These are phyloP conservation scores for Elephas maximus DNA, from an alignment of 2,113 vertebrate genomes.

Conservation along the genomic window DNA sequence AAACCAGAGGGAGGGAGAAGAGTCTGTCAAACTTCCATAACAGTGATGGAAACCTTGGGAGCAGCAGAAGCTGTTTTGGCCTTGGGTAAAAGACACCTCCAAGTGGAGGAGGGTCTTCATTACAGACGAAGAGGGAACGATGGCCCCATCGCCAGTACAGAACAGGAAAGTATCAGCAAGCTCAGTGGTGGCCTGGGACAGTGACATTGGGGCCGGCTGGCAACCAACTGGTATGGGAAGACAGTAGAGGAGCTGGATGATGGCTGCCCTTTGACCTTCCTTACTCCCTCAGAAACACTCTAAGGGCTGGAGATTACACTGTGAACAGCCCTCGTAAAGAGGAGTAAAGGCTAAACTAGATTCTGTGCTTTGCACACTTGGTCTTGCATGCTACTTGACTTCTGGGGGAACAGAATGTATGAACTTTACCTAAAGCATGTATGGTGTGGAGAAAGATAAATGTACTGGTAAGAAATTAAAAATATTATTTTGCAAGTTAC, in stretches of 20 bases:
- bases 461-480: neutral
- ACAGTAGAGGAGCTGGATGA: fast-evolving
- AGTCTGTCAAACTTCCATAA: fast-evolving
- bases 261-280: too few relatives aligned
- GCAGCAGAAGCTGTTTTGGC: neutral
- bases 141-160: neutral
- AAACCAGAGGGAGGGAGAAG: neutral
- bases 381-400: too few relatives aligned
- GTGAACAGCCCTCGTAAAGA: too few relatives aligned
- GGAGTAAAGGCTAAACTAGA: neutral
- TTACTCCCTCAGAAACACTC: neutral
- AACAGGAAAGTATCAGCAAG: neutral
- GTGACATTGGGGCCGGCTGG: neutral
- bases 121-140: neutral
- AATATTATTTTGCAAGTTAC: neutral
- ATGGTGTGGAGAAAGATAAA: neutral
- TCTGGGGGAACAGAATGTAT: neutral
- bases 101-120: neutral
- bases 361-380: neutral
- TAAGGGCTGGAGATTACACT: neutral
- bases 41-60: neutral
- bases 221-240: too few relatives aligned
- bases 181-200: fast-evolving
- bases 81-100: neutral
- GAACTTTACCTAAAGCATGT: neutral